phyloP scores from a whole-genome alignment of 2,113 vertebrate species.

The Cisticola juncidis region DNA sequence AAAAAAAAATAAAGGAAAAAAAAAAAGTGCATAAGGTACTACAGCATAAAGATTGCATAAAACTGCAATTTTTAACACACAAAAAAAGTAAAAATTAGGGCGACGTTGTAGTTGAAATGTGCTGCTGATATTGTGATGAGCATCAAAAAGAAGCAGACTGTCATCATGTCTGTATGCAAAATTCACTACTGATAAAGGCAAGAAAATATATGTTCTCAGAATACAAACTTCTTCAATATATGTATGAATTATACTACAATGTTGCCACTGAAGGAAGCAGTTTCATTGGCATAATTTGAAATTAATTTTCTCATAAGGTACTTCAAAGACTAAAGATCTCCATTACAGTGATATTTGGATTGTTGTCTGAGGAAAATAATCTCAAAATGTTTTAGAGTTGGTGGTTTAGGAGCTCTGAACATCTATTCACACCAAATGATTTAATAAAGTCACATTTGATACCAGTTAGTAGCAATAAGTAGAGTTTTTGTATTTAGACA shows the following conservation, averaged over 20 bases:
- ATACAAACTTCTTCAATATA: neutral
- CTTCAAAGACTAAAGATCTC: neutral
- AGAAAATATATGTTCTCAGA: neutral
- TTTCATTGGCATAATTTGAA: neutral
- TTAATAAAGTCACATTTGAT: neutral
- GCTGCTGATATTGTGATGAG: neutral
- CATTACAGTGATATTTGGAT: neutral
- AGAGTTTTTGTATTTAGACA: neutral
- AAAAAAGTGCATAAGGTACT: fast-evolving
- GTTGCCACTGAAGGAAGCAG: neutral
- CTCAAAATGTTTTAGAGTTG: neutral
- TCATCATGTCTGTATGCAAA: neutral
- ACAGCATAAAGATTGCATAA: neutral
- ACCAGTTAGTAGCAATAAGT: neutral
- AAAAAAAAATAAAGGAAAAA: neutral
- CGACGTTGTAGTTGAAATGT: neutral
- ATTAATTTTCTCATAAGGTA: neutral
- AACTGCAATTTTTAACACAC: neutral
- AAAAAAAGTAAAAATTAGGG: neutral
- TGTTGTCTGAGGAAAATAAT: neutral
- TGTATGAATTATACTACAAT: neutral
- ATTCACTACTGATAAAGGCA: neutral
- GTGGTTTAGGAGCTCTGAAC: neutral
- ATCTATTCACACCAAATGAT: neutral
- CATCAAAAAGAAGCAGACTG: neutral